These are phyloP conservation scores for Aphodius granarius DNA, from an alignment of 2,888 invertebrate genomes.

Conservation along the genomic window DNA sequence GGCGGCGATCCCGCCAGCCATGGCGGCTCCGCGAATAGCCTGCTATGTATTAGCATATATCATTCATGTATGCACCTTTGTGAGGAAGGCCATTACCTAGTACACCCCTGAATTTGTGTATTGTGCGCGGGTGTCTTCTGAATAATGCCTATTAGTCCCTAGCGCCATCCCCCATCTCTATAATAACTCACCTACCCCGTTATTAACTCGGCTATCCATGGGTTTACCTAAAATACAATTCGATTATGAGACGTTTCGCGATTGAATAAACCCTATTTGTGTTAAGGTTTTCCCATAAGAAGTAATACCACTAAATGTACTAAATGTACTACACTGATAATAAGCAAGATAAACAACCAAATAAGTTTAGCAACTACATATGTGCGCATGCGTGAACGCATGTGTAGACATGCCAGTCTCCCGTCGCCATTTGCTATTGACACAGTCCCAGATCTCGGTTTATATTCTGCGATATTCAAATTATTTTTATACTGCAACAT, in stretches of 20 bases:
- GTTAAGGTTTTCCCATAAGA: neutral
- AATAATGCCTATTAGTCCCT: constrained; percentile 24
- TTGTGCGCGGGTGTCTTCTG: constrained; percentile 17
- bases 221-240: neutral
- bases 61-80: constrained; percentile 28
- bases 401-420: no score
- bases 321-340: no score
- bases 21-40: constrained; percentile 19
- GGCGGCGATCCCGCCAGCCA: neutral
- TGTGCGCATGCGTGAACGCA: no score
- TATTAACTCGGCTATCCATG: neutral
- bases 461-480: no score
- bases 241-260: neutral
- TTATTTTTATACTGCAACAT: no score
- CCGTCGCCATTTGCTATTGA: no score
- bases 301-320: no score
- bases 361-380: no score
- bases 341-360: no score
- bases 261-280: neutral
- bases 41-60: constrained; percentile 24
- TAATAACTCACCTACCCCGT: neutral
- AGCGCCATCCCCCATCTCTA: neutral
- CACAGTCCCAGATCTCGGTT: no score
- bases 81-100: constrained; percentile 22
- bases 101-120: constrained; percentile 24